Evolutionary conservation across 2,113 vertebrate genomes (phyloP), one percentile per base, ranked within the genome.

Genomic region (Leiothrix lutea): DNA sequence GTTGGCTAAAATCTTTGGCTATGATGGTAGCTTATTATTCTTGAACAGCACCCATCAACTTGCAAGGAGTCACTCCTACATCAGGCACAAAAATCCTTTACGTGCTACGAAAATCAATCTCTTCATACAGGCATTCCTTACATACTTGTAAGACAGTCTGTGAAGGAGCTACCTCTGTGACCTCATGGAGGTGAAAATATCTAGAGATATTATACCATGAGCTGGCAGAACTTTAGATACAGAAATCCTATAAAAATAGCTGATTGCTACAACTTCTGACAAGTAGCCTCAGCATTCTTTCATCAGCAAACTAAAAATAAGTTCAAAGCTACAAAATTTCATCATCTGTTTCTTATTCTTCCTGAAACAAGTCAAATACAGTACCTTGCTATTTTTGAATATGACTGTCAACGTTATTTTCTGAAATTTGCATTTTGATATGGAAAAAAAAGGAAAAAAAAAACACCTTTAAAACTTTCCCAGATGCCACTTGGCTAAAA

Each of bases 331-430:
- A 91, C 15, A 69, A 36, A 15, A 45, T 82, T 94, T 86, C 62
- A 92, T 95, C 54, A 92, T 66, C 61, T 85, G 71, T 82, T 94
- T 91, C 81, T 95, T 86, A 94, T 72, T 90, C 81, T 95, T 86
- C 66, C 56, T 56, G 79, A 93, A 94, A 86, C 35, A 86, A 97
- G 79, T 91, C 79, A 93, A 95, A 95, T n/a, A 86, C 47, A 95
- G 79, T 80, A 93, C 71, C 75, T 94, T 77, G 82, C 90, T 96
- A 92, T 94, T 96, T 94, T 73, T 95, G 51, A 94, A 67, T 54
- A 62, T n/a, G 67, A 88, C 56, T 94, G 69, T 67, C 85, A 94
- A 70, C 42, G 73, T 82, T 85, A 69, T 90, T 95, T 92, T 95
- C 78, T 86, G 71, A 70, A 87, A 91, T 90, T 54, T 58, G 61